phyloP scores from a whole-genome alignment of 35 echinoderm and acorn worm genomes.

The Heliocidaris erythrogramma region DNA sequence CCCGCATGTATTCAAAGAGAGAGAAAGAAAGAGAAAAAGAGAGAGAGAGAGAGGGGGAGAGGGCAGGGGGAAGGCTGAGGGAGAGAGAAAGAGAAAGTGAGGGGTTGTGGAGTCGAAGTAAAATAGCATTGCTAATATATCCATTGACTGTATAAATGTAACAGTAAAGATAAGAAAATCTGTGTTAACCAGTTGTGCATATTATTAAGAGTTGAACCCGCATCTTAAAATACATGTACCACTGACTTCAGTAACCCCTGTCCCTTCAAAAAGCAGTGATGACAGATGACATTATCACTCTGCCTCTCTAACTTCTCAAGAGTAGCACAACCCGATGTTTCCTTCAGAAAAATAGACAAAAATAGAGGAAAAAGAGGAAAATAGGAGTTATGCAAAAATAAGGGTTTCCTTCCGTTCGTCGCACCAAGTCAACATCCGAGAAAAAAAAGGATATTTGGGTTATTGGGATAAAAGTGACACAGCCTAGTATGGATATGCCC shows the following conservation, averaged over 20 bases:
- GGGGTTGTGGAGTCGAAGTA: too few relatives aligned
- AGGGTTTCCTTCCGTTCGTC: not conserved
- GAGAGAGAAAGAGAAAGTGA: too few relatives aligned
- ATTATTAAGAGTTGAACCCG: too few relatives aligned
- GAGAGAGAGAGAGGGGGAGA: too few relatives aligned
- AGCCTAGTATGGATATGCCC: not conserved
- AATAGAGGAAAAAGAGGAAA: not conserved
- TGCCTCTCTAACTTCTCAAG: not conserved
- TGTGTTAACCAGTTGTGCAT: too few relatives aligned
- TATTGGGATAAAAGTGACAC: not conserved
- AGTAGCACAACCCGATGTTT: not conserved
- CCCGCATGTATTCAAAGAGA: too few relatives aligned
- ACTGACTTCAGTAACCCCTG: not conserved
- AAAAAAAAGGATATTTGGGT: not conserved
- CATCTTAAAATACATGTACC: not conserved
- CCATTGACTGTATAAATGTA: not conserved
- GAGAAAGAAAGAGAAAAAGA: too few relatives aligned
- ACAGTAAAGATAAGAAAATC: not conserved
- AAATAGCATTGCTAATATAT: not conserved
- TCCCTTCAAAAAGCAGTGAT: constrained; percentile 5
- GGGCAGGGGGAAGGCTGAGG: too few relatives aligned
- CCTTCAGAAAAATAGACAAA: not conserved
- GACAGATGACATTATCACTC: constrained; percentile 27
- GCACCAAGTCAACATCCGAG: not conserved
- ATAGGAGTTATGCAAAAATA: not conserved